Evolutionary conservation across 2,888 invertebrate species (phyloP).

Genomic region (Epistrophe eligans): DNA sequence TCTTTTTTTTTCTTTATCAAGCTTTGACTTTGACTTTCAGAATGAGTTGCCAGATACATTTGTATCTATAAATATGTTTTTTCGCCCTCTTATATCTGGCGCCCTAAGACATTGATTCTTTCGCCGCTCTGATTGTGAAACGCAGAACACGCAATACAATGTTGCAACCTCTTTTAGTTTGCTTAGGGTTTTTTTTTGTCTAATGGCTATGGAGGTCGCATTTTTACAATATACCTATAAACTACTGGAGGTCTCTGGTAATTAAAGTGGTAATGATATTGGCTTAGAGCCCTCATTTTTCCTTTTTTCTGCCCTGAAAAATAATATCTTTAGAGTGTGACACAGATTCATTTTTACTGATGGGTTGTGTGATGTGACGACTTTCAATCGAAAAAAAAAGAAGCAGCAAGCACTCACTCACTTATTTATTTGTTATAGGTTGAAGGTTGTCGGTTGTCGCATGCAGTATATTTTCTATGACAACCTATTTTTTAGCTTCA

Average conservation of each 20-base stretch:
- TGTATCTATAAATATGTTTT: no score
- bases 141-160: background rate
- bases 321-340: conserved; percentile 42
- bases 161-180: background rate
- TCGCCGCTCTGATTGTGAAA: background rate
- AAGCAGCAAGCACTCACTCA: background rate
- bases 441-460: conserved; percentile 63
- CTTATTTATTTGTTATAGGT: conserved; percentile 2
- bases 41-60: no score
- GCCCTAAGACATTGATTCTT: background rate
- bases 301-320: background rate
- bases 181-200: background rate
- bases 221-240: background rate
- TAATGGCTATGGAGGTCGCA: conserved; percentile 21
- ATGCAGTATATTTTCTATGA: conserved; percentile 29
- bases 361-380: conserved; percentile 4
- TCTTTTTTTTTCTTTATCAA: no score
- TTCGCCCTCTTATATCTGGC: background rate
- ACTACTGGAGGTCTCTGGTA: conserved; percentile 58
- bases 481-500: conserved; percentile 20
- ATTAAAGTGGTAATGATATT: conserved; percentile 72
- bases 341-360: conserved; percentile 49
- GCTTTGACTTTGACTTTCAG: no score
- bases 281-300: conserved; percentile 50
- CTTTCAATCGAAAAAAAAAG: conserved; percentile 10